Base-by-base conservation (phyloP, 2,888 invertebrate genomes). In the Agrilus biguttatus region DNA sequence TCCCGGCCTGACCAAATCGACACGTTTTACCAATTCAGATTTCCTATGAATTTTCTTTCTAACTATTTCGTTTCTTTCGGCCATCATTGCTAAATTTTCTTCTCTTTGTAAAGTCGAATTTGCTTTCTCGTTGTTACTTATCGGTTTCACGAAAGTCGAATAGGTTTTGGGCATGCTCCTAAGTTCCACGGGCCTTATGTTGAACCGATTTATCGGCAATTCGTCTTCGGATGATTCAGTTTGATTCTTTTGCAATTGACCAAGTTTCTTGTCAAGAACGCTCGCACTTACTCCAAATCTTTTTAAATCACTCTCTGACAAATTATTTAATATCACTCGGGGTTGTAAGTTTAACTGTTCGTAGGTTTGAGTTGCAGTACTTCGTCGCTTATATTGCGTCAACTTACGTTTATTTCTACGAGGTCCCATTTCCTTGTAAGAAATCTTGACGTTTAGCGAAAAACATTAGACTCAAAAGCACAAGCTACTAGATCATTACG, bases 51-150 rank as follows among this genome's bases (percentile, higher is more conserved):
- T 3, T 21, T 21, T 21, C 6, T 17, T 17, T 23, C 4, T 6
- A 23, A 23, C 8, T 28, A 10, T 28, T 10, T 28, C 10, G 28
- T 3, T 8, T 23, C 2, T 10, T 10, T 28, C 28, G 2, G 28
- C 8, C 28, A 28, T 28, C 10, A 1, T 4, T 28, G 4, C 3
- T 10, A 10, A 10, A 8, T 2, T 8, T 1, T 28, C 28, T 28
- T 10, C 28, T 28, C 28, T 8, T 28, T 46, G 36, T 17, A 48
- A 41, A 12, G 50, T 50, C 1, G 50, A 50, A 39, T 47, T 50
- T 6, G 45, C 50, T 5, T 33, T 36, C 33, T 49, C 45, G 36
- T 50, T 50, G 23, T 47, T 47, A 0, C 47, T 44, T 28, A 50
- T 50, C 6, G 49, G 50, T 40, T 41, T 40, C 1, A 33, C 45